Evolutionary conservation across 2,888 invertebrate genomes (phyloP).

Genomic region (Archaeoteleia sp.): DNA sequence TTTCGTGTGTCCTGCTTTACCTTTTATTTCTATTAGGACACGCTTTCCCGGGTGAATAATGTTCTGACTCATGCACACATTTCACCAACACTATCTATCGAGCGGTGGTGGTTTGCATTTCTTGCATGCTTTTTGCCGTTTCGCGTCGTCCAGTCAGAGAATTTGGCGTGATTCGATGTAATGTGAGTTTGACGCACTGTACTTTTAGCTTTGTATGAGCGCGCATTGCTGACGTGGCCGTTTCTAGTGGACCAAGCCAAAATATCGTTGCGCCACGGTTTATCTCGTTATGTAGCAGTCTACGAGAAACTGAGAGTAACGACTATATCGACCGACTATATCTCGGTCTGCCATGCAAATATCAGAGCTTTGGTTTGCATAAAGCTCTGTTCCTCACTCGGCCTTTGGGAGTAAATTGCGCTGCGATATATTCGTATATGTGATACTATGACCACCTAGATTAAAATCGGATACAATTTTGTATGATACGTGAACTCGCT

Average conservation of each 20-base stretch:
- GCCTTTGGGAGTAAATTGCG: no score
- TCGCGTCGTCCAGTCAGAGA: background rate
- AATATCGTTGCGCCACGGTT: conserved; percentile 7
- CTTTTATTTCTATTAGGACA: conserved; percentile 42
- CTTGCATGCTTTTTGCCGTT: conserved; percentile 14
- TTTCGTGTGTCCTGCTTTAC: conserved; percentile 21
- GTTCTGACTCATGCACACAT: conserved; percentile 39
- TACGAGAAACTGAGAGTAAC: no score
- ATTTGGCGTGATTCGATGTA: background rate
- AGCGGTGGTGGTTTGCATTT: no score
- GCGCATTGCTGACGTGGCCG: conserved; percentile 23
- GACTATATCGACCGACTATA: no score
- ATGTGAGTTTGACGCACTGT: conserved; percentile 4
- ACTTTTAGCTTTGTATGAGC: conserved; percentile 19
- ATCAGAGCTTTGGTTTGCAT: no score
- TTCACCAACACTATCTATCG: conserved; percentile 36
- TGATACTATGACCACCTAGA: no score
- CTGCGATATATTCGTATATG: no score
- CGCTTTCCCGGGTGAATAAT: conserved; percentile 39
- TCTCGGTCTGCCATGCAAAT: no score
- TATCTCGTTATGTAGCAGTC: conserved; percentile 26
- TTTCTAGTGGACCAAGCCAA: conserved; percentile 13
- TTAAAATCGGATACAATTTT: no score
- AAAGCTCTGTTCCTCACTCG: no score
- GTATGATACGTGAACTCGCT: no score